Evolutionary conservation across 1,140 invertebrate genomes (phyloP), one percentile per base, ranked within the genome.

Genomic region (Thalassaphorura encarpata): DNA sequence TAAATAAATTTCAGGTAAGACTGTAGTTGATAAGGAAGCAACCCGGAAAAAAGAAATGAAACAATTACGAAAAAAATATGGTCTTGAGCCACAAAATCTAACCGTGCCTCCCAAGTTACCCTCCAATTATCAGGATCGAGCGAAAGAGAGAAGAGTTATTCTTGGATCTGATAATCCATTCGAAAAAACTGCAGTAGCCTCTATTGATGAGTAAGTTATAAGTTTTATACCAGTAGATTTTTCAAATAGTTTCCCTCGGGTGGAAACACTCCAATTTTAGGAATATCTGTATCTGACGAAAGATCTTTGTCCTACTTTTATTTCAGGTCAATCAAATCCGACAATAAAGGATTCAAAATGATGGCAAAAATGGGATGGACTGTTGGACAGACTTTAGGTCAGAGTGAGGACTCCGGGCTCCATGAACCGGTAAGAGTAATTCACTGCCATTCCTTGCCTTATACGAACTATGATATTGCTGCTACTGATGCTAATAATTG

Each of bases 331-430:
- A 85, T 93, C 66, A 70, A 80, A 18, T 73, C 81, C 21, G 78
- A 82, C 29, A 94, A 92, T 67, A 89, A 87, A 73, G 90, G 92
- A 0, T 94, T 90, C 70, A 84, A 89, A 74, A 70, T 95, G 69
- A 69, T 95, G 33, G 74, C 83, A 49, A 93, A 92, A 73, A 87
- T 95, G 83, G 91, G 91, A 16, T 95, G 89, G 90, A 81, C 79
- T n/a, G 82, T 86, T 71, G 91, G 90, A 50, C 77, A 87, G 62
- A 77, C 83, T 0, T 73, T 96, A 43, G 91, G 91, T 15, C 89
- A 87, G 71, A 79, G 79, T 61, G 72, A 70, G 33, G 65, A 66
- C 28, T 75, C 78, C 64, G 89, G 87, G 15, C 75, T 84, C 18
- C 73, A 74, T 19, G 83, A 90, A 70, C 89, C 89, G 19, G 89